Conservation (phyloP, 2,797 vertebrate species). For the Cercopithecus neglectus region DNA sequence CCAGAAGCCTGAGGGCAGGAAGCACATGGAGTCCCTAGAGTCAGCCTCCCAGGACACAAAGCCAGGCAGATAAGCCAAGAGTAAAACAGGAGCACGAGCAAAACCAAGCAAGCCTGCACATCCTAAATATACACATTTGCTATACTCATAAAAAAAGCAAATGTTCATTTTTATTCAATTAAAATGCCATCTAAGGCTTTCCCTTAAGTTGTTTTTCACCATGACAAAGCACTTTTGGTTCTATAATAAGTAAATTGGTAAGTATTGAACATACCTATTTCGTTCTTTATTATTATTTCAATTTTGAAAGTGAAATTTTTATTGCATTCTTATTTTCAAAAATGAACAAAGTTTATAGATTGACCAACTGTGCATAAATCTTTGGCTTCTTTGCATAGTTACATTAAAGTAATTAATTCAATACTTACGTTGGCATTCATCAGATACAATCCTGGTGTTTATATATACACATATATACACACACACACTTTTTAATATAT, state of each 20-base stretch:
- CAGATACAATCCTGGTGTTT: background rate
- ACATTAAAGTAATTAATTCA: background rate
- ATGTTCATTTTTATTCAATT: background rate
- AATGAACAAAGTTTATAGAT: background rate
- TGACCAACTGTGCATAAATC: background rate
- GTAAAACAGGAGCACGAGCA: background rate
- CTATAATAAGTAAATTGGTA: background rate
- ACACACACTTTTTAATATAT: background rate
- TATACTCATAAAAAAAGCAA: background rate
- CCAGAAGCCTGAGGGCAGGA: background rate
- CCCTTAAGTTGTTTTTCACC: background rate
- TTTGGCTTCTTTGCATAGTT: background rate
- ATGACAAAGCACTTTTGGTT: background rate
- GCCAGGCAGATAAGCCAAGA: background rate
- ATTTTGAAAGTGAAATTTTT: background rate
- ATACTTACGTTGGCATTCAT: background rate
- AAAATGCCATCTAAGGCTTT: background rate
- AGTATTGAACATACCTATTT: background rate
- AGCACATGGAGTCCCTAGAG: background rate
- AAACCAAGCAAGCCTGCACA: background rate
- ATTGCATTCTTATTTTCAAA: background rate
- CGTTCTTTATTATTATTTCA: background rate
- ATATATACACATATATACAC: no score
- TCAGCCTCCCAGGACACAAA: background rate
- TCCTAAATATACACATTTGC: background rate